A percentile compares a stretch with the other conserved stretches of the same genome.
phyloP scores from a whole-genome alignment of 2,888 invertebrate species.

The Autographa gamma region DNA sequence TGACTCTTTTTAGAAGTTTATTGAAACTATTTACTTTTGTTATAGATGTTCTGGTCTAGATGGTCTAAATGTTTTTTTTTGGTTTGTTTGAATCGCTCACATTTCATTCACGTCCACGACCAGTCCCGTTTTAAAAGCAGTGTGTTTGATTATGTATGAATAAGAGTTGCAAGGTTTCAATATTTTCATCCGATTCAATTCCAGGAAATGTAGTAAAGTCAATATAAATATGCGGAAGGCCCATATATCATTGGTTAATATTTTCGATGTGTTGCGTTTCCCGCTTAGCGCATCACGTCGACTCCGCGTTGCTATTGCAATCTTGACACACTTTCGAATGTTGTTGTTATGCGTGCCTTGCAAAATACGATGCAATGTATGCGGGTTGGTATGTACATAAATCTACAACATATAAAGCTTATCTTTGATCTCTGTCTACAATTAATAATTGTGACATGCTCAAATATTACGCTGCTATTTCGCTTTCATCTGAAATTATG shows the following conservation, averaged over 20 bases:
- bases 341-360: slow-evolving; percentile 85
- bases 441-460: slow-evolving; percentile 43
- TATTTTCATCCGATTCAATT: slow-evolving; percentile 7
- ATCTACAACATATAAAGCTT: slow-evolving; percentile 57
- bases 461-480: slow-evolving; percentile 43
- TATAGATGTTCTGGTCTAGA: no score
- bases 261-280: slow-evolving; percentile 76
- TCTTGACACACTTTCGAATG: slow-evolving; percentile 88
- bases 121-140: neutral
- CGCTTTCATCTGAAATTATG: slow-evolving; percentile 44
- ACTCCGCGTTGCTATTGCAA: slow-evolving; percentile 80
- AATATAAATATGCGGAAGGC: slow-evolving; percentile 60
- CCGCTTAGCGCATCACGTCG: slow-evolving; percentile 76
- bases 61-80: no score
- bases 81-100: neutral
- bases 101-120: neutral
- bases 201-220: slow-evolving; percentile 18
- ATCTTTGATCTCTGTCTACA: slow-evolving; percentile 49
- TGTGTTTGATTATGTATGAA: neutral
- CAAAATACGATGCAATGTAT: slow-evolving; percentile 81
- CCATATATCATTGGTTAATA: slow-evolving; percentile 66
- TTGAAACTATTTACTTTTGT: neutral
- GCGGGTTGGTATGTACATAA: slow-evolving; percentile 62
- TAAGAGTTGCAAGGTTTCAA: neutral
- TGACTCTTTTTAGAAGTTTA: neutral